phyloP scores from a whole-genome alignment of 2,888 invertebrate species.

The Drosophila suboccidentalis region DNA sequence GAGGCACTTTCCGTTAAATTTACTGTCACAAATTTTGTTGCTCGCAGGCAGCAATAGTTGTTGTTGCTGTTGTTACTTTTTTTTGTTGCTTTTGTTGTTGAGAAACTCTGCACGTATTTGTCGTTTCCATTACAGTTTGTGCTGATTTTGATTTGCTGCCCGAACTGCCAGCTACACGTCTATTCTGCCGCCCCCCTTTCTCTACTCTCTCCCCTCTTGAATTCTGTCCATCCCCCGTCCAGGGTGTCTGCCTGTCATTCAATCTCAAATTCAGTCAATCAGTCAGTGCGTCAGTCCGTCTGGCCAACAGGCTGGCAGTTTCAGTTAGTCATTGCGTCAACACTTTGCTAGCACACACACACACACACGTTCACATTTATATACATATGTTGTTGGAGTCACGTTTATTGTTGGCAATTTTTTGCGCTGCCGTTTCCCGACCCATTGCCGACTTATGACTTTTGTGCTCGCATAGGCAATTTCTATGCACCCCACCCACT shows the following conservation, averaged over 20 bases:
- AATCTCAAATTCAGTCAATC: constrained; percentile 82
- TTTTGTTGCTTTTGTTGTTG: constrained; percentile 36
- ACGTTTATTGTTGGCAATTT: constrained; percentile 71
- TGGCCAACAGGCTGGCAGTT: constrained; percentile 52
- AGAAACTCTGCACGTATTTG: constrained; percentile 75
- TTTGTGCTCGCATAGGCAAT: constrained; percentile 73
- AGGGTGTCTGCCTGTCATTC: constrained; percentile 60
- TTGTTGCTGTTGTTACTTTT: constrained; percentile 18
- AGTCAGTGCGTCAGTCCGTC: constrained; percentile 62
- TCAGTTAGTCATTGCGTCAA: constrained; percentile 81
- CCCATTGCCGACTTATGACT: constrained; percentile 76
- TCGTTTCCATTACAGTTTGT: constrained; percentile 82
- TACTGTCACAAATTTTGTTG: constrained; percentile 66
- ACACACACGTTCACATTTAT: constrained; percentile 6
- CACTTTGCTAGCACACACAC: constrained; percentile 60
- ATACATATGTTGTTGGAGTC: constrained; percentile 61
- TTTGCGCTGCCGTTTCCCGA: constrained; percentile 32
- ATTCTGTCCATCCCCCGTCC: not conserved
- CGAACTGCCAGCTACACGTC: constrained; percentile 33
- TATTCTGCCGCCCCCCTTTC: constrained; percentile 7
- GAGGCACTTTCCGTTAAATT: constrained; percentile 71
- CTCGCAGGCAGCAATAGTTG: constrained; percentile 18
- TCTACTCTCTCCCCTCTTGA: constrained; percentile 5
- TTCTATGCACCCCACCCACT: constrained; percentile 53
- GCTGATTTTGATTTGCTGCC: constrained; percentile 81